Conservation (phyloP, 2,797 vertebrate genomes). For the Euthynnus affinis region DNA sequence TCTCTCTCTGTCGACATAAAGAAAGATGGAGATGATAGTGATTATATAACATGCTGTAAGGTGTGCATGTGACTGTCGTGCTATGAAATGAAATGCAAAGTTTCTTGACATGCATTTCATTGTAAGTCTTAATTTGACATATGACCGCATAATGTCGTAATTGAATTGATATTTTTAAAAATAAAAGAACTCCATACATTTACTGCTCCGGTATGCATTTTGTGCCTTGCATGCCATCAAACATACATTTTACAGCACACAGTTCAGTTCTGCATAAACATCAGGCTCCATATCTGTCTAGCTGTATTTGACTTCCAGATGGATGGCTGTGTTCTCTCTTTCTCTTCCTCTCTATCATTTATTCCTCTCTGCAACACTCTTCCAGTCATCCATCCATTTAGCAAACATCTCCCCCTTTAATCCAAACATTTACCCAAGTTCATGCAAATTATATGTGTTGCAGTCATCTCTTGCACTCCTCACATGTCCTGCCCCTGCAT, state of each 20-base stretch:
- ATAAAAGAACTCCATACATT: too few relatives aligned
- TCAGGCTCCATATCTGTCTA: not conserved
- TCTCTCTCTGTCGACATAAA: not conserved
- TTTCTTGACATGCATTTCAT: not conserved
- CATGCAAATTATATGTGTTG: constrained; percentile 40
- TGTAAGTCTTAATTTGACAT: not conserved
- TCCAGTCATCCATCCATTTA: constrained; percentile 1
- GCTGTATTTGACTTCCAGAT: not conserved
- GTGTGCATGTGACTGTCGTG: not conserved
- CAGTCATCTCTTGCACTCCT: not conserved
- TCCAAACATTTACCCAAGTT: constrained; percentile 32
- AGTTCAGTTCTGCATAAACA: not conserved
- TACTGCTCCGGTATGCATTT: not conserved
- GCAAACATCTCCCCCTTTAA: constrained; percentile 7
- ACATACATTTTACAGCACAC: not conserved
- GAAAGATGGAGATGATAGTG: not conserved
- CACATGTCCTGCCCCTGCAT: constrained; percentile 1
- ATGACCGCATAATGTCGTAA: not conserved
- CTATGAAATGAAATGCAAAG: not conserved
- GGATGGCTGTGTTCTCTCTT: not conserved
- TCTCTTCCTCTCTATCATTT: not conserved
- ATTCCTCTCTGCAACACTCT: not conserved
- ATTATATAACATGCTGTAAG: constrained; percentile 14
- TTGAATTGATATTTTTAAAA: not conserved
- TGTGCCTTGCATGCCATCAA: not conserved